These are phyloP conservation scores for Drosophila mimetica DNA, from an alignment of 2,888 invertebrate species.

Conservation along the genomic window DNA sequence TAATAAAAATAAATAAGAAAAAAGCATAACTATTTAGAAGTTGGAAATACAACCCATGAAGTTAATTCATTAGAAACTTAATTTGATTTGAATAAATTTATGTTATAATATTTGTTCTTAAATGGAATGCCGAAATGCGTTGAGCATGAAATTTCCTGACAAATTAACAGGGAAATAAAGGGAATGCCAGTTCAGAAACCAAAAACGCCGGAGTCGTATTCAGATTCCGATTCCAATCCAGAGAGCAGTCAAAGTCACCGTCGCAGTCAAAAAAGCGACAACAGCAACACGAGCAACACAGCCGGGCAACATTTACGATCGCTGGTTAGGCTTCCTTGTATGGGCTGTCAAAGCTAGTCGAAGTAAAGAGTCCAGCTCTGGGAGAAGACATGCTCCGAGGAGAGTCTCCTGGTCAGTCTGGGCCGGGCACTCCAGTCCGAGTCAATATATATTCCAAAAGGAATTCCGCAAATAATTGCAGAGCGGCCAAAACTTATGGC, in stretches of 20 bases:
- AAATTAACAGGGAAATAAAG: slow-evolving; percentile 68
- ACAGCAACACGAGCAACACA: slow-evolving; percentile 20
- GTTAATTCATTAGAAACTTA: too few species aligned
- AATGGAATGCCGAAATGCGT: too few species aligned
- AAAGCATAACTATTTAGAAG: not conserved
- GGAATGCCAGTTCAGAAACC: slow-evolving; percentile 11
- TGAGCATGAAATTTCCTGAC: slow-evolving; percentile 63
- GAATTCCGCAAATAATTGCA: slow-evolving; percentile 82
- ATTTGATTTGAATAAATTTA: too few species aligned
- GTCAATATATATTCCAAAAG: slow-evolving; percentile 81
- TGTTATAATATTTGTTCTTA: too few species aligned
- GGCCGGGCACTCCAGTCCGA: slow-evolving; percentile 56
- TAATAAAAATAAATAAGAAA: not conserved
- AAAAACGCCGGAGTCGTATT: not conserved
- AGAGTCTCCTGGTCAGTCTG: slow-evolving; percentile 36
- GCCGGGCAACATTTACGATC: slow-evolving; percentile 24
- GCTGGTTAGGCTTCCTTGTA: slow-evolving; percentile 72
- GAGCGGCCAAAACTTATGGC: slow-evolving; percentile 76
- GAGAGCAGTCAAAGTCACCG: slow-evolving; percentile 21
- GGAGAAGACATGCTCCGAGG: slow-evolving; percentile 54
- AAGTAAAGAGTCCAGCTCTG: slow-evolving; percentile 36
- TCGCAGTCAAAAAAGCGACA: slow-evolving; percentile 28
- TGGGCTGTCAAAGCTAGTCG: slow-evolving; percentile 68
- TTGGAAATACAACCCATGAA: not conserved
- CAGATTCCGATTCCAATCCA: not conserved